phyloP scores from a whole-genome alignment of 2,113 vertebrate species.

The Archocentrus centrarchus region DNA sequence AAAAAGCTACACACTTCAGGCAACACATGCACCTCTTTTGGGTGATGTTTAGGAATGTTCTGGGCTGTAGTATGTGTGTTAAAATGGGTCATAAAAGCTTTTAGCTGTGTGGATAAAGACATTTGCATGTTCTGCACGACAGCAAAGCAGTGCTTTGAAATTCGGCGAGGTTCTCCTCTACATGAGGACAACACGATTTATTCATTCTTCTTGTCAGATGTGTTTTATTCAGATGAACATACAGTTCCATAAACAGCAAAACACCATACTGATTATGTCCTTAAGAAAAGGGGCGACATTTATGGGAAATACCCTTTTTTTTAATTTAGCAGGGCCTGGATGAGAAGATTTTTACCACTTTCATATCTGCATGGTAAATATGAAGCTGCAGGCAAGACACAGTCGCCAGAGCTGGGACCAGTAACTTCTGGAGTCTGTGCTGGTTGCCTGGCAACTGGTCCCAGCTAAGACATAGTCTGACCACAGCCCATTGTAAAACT shows the following conservation, averaged over 20 bases:
- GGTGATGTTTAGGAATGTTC: neutral
- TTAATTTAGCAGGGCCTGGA: neutral
- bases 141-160: neutral
- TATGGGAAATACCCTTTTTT: neutral
- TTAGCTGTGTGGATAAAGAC: neutral
- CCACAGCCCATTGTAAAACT: neutral
- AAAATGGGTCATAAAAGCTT: neutral
- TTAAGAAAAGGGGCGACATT: neutral
- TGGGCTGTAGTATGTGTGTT: neutral
- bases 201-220: neutral
- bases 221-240: neutral
- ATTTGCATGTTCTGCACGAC: neutral
- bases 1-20: too few species aligned
- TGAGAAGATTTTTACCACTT: neutral
- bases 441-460: conserved; percentile 15
- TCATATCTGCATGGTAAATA: neutral
- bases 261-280: neutral
- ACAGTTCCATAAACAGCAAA: neutral
- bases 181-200: neutral
- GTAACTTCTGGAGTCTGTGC: neutral
- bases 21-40: neutral
- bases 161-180: neutral
- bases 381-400: neutral
- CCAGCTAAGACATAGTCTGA: neutral
- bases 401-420: neutral